Percentiles rank a stretch among this genome's conserved stretches.
Evolutionary conservation across 2,888 invertebrate genomes (phyloP).

Genomic region (Elegia similella): DNA sequence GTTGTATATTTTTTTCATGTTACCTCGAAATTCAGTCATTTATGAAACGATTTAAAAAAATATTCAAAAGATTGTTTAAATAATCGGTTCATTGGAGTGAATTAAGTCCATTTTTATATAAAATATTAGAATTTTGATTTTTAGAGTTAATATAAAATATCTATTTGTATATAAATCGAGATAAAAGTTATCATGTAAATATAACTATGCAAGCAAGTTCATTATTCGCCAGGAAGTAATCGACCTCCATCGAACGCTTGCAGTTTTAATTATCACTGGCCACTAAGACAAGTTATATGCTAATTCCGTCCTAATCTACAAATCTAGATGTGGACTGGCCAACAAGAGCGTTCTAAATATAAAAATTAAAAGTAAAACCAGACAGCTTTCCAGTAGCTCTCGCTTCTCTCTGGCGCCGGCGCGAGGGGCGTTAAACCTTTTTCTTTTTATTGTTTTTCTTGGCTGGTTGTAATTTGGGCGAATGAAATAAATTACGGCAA

Average conservation of each 20-base stretch:
- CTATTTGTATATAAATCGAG: no score
- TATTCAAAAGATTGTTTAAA: no score
- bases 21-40: no score
- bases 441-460: constrained; percentile 15
- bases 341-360: constrained; percentile 43
- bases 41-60: no score
- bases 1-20: no score
- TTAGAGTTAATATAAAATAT: no score
- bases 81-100: no score
- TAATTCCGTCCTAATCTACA: constrained; percentile 41
- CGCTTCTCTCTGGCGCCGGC: constrained; percentile 59
- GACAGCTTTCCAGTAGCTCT: constrained; percentile 66
- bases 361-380: constrained; percentile 68
- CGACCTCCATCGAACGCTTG: not conserved
- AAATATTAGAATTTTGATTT: no score
- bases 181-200: no score
- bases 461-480: constrained; percentile 1
- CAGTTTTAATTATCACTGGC: constrained; percentile 8
- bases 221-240: no score
- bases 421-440: constrained; percentile 45
- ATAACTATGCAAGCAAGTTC: no score
- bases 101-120: no score
- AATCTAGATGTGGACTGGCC: constrained; percentile 31
- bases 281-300: constrained; percentile 27
- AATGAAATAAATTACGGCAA: not conserved